Conservation (phyloP, 2,888 invertebrate genomes). For the Carpatolechia fugitivella region DNA sequence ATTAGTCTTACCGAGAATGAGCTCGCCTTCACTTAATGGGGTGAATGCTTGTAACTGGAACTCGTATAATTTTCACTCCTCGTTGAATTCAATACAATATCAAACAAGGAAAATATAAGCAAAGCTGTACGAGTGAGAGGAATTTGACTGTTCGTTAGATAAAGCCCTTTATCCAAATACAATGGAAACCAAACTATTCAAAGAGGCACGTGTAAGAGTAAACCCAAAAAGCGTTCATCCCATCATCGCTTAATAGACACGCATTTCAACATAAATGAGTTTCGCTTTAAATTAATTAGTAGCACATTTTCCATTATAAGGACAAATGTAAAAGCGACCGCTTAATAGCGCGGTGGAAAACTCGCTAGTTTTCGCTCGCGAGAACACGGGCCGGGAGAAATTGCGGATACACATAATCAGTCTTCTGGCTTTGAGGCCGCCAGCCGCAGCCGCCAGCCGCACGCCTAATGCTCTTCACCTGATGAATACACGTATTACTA, state of each 20-base stretch:
- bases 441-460: slow-evolving; percentile 47
- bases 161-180: slow-evolving; percentile 54
- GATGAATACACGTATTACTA: slow-evolving; percentile 66
- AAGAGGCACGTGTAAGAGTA: slow-evolving; percentile 45
- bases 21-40: slow-evolving; percentile 77
- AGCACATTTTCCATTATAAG: slow-evolving; percentile 79
- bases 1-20: slow-evolving; percentile 81
- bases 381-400: slow-evolving; percentile 76
- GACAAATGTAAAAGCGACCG: slow-evolving; percentile 79
- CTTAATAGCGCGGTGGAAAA: slow-evolving; percentile 79
- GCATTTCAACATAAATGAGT: slow-evolving; percentile 78
- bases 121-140: slow-evolving; percentile 12
- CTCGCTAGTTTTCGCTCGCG: slow-evolving; percentile 79
- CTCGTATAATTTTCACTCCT: slow-evolving; percentile 68
- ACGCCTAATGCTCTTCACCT: slow-evolving; percentile 69
- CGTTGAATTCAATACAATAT: slow-evolving; percentile 11
- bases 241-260: slow-evolving; percentile 76
- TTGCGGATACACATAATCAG: slow-evolving; percentile 79
- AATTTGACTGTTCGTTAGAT: slow-evolving; percentile 8
- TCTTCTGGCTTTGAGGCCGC: slow-evolving; percentile 79
- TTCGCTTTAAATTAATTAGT: slow-evolving; percentile 79
- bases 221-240: slow-evolving; percentile 64
- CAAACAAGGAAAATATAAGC: background rate
- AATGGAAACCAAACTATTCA: slow-evolving; percentile 49
- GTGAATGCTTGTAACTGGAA: slow-evolving; percentile 77